phyloP scores from a whole-genome alignment of 2,888 invertebrate species.

The Campaea margaritaria region DNA sequence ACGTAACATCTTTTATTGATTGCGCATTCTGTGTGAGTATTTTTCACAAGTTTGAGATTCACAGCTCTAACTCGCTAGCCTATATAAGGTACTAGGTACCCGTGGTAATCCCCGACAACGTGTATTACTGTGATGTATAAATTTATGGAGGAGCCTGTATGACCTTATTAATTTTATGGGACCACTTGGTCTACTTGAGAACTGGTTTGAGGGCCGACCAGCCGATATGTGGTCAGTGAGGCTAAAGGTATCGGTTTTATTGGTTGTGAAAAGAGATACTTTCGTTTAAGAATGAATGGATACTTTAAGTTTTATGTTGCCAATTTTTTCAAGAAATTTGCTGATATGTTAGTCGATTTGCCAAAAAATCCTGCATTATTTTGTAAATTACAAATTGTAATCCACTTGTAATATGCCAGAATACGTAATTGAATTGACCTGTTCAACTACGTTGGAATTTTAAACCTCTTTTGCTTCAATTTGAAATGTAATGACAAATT shows the following conservation, averaged over 20 bases:
- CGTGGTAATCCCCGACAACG: constrained; percentile 50
- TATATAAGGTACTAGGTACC: constrained; percentile 10
- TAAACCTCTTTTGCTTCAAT: no score
- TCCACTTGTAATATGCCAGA: no score
- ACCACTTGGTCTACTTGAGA: constrained; percentile 67
- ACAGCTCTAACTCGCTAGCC: background rate
- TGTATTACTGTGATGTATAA: constrained; percentile 59
- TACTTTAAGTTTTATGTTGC: background rate
- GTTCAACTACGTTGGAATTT: no score
- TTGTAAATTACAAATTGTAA: no score
- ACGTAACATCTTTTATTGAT: no score
- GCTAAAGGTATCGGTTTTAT: constrained; percentile 23
- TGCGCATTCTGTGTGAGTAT: no score
- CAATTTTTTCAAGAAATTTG: background rate
- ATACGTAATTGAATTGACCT: no score
- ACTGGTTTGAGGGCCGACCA: constrained; percentile 63
- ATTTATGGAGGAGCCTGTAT: constrained; percentile 65
- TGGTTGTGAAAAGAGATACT: constrained; percentile 5
- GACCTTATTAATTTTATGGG: constrained; percentile 81
- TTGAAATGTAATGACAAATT: no score
- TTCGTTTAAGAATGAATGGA: constrained; percentile 35
- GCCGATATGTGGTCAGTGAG: constrained; percentile 30
- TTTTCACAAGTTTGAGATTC: background rate
- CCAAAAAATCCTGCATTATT: no score
- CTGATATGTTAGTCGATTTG: no score